These are phyloP conservation scores for Hozukius guyotensis DNA, from an alignment of 2,797 vertebrate genomes.

Conservation along the genomic window DNA sequence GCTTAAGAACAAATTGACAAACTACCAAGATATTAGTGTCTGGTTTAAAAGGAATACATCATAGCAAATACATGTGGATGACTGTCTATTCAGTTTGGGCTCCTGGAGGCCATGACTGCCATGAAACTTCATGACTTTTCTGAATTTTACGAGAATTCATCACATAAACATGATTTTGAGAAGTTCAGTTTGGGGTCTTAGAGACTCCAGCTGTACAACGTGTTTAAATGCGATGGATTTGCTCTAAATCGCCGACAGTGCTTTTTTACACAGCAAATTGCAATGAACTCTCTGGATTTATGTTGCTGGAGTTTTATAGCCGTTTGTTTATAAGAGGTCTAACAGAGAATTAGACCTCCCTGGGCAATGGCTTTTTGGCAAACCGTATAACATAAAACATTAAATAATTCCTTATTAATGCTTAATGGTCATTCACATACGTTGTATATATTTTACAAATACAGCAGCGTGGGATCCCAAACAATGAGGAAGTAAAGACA, in stretches of 20 bases:
- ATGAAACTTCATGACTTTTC: neutral
- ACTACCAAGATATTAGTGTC: neutral
- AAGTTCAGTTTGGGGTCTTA: neutral
- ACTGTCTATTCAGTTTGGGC: neutral
- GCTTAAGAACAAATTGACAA: slow-evolving; percentile 1
- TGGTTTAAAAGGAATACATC: neutral
- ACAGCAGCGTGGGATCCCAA: neutral
- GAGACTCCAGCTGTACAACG: neutral
- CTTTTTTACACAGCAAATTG: neutral
- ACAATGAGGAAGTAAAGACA: neutral
- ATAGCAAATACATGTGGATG: neutral
- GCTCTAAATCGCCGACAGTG: neutral
- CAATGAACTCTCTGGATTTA: neutral
- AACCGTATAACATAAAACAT: neutral
- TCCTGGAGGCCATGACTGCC: neutral
- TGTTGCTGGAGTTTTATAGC: neutral
- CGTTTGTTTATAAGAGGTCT: neutral
- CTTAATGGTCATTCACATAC: neutral
- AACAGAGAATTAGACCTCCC: neutral
- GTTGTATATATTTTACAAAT: neutral
- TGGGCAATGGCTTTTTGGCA: neutral
- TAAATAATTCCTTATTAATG: neutral
- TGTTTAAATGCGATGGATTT: neutral
- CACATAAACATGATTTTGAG: neutral
- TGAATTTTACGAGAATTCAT: neutral